A percentile compares a stretch with the other conserved stretches of the same genome.
phyloP scores from a whole-genome alignment of 2,113 vertebrate genomes.

The Eubucco bourcierii region DNA sequence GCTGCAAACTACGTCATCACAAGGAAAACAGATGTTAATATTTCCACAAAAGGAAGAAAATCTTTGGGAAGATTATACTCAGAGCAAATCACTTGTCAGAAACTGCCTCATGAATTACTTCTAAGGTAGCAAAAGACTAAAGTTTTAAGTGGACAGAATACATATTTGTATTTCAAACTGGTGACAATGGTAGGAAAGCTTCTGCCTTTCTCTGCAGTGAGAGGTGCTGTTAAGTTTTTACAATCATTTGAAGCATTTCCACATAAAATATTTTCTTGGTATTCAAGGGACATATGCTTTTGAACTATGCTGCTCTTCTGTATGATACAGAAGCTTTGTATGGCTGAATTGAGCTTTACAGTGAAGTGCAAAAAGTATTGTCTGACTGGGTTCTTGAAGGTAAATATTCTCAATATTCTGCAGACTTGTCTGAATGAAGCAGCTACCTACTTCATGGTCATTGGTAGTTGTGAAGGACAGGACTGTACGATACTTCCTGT shows the following conservation, averaged over 20 bases:
- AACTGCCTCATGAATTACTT: neutral
- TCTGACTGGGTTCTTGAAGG: neutral
- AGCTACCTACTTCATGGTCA: neutral
- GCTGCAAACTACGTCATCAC: neutral
- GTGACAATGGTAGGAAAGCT: neutral
- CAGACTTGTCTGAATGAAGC: neutral
- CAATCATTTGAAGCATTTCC: neutral
- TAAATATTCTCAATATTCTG: neutral
- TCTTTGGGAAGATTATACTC: neutral
- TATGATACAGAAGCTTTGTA: neutral
- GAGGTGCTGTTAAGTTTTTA: neutral
- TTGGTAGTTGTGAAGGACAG: neutral
- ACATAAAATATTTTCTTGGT: neutral
- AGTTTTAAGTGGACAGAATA: neutral
- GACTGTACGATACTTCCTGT: neutral
- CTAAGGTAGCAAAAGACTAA: neutral
- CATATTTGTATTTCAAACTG: rapidly evolving
- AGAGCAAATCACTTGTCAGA: neutral
- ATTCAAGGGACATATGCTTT: neutral
- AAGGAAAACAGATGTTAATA: neutral
- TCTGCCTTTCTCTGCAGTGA: neutral
- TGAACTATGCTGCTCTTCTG: neutral
- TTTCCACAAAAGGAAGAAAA: neutral
- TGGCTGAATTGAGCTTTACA: neutral
- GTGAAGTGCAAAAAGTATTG: neutral